Evolutionary conservation across 2,113 vertebrate species (phyloP), one percentile per base, ranked within the genome.

Genomic region (Xiphias gladius): DNA sequence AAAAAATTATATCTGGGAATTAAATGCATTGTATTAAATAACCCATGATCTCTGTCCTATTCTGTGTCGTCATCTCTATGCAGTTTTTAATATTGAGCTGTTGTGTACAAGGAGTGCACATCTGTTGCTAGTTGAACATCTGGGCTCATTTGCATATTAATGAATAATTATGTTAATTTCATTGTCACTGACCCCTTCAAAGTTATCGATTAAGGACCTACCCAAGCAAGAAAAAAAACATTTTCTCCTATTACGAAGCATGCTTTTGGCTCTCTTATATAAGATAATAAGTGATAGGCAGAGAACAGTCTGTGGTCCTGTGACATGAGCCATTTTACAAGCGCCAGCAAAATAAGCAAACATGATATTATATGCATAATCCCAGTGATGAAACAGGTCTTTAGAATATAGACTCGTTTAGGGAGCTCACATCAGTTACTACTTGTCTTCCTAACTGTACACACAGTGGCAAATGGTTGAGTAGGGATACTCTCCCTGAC

Each of bases 141-240:
- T 95, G 95, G 86, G 62, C 20, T 71, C 48, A 92, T 96, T 94
- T 95, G 79, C 94, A 95, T 94, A 95, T 95, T 95, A 93, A 95
- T 96, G 91, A 95, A 94, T 93, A 92, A 94, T 95, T 95, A 95
- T 95, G 94, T 80, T 93, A 93, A 95, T 94, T 87, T 93, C 61
- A 93, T 92, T 89, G 79, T 91, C 83, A 85, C 65, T 85, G 83
- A 75, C 76, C 83, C 76, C 80, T 88, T 82, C 86, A 88, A 90
- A 90, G 83, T 32, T 58, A 89, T 81, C 84, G 79, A 93, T 90
- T 85, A 87, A 90, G 91, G 82, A 85, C 87, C 50, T 85, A 80
- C 79, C 86, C 84, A 62, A 67, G 71, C 39, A 48, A 22, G n/a
- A 43, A 84, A 82, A 80, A 73, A 76, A 79, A 59, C 7, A 52